Conservation (phyloP, 1,140 invertebrate species). For the Muscidifurax raptorellus region DNA sequence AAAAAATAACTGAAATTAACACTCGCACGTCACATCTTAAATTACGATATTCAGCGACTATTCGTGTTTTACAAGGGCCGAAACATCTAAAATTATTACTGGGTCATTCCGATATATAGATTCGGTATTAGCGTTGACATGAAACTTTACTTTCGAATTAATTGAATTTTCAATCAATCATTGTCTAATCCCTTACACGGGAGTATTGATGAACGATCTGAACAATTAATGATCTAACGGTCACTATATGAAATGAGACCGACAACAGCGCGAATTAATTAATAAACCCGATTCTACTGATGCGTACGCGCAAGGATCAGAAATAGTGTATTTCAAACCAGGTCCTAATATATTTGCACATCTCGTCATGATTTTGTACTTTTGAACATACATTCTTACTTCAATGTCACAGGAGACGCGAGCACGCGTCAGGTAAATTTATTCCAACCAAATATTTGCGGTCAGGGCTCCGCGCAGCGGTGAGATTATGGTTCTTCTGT, state of each 20-base stretch:
- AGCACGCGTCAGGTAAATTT: not conserved
- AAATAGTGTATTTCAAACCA: no score
- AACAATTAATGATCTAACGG: not conserved
- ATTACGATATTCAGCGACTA: not conserved
- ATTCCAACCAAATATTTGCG: conserved; percentile 34
- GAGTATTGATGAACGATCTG: conserved; percentile 5
- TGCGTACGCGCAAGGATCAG: no score
- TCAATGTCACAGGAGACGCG: not conserved
- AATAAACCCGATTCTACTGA: not conserved
- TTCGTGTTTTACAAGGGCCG: not conserved
- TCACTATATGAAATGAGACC: not conserved
- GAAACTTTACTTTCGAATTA: conserved; percentile 26
- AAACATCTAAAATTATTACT: conserved; percentile 6
- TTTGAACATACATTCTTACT: not conserved
- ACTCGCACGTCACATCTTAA: no score
- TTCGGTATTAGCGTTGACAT: conserved; percentile 7
- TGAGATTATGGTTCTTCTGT: not conserved
- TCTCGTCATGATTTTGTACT: not conserved
- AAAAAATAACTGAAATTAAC: no score
- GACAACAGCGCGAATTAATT: not conserved
- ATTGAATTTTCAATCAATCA: conserved; percentile 30
- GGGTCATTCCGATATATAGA: not conserved
- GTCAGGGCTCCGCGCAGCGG: not conserved
- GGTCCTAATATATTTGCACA: not conserved
- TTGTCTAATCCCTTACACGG: conserved; percentile 29